Conservation (phyloP, 2,113 vertebrate species). For the Urocynchramus pylzowi region DNA sequence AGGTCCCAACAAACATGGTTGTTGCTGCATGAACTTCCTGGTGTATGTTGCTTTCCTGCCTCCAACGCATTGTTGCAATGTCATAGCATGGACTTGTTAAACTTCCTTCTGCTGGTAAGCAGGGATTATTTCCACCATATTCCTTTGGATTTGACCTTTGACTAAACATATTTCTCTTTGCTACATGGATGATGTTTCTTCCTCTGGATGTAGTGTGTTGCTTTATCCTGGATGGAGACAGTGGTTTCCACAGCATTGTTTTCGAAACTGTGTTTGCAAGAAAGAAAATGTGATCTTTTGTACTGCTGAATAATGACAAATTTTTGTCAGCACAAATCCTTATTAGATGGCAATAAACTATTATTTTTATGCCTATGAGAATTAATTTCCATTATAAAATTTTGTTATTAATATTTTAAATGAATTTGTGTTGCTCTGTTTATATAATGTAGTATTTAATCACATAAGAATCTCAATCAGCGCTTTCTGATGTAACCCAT, state of each 20-base stretch:
- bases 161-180: background rate
- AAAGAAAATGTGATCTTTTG: background rate
- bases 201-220: background rate
- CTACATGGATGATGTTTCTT: background rate
- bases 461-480: background rate
- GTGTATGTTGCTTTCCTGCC: too few relatives aligned
- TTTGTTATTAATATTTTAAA: background rate
- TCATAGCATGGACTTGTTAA: background rate
- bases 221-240: background rate
- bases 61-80: too few relatives aligned
- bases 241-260: background rate
- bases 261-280: background rate
- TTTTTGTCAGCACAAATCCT: background rate
- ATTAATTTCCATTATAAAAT: background rate
- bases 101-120: background rate
- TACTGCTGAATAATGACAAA: background rate
- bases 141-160: constrained; percentile 3
- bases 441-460: background rate
- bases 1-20: too few relatives aligned
- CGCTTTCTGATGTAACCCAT: background rate
- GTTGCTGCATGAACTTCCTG: too few relatives aligned
- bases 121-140: background rate
- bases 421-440: background rate
- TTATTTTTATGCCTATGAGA: background rate
- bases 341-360: background rate